phyloP scores from a whole-genome alignment of 2,888 invertebrate species.

The Ommatoiulus sabulosus region DNA sequence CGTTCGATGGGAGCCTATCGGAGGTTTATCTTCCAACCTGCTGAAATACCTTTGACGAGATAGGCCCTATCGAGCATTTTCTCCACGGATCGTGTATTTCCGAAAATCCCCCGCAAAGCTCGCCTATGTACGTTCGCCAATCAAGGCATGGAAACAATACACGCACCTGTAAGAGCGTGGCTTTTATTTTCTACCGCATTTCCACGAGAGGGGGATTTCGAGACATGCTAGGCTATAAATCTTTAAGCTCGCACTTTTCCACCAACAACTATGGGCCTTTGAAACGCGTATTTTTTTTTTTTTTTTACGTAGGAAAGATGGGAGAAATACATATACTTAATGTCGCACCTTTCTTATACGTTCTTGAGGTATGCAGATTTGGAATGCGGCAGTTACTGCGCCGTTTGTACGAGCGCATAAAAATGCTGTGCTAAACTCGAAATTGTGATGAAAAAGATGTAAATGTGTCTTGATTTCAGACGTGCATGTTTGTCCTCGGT shows the following conservation, averaged over 20 bases:
- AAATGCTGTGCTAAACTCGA: too few species aligned
- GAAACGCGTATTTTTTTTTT: too few species aligned
- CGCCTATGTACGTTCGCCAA: background rate
- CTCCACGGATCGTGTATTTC: background rate
- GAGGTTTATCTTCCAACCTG: background rate
- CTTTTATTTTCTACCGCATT: background rate
- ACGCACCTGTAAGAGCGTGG: background rate
- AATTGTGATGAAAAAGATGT: too few species aligned
- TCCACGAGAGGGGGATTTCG: background rate
- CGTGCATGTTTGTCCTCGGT: too few species aligned
- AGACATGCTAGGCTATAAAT: background rate
- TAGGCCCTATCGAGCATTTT: background rate
- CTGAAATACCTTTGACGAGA: background rate
- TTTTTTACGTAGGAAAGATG: too few species aligned
- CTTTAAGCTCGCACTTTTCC: background rate
- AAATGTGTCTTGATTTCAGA: too few species aligned
- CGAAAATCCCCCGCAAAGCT: conserved; percentile 10
- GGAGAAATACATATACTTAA: too few species aligned
- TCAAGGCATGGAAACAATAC: background rate
- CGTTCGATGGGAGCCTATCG: background rate
- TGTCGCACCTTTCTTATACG: too few species aligned
- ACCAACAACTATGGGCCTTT: too few species aligned
- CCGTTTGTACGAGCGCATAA: too few species aligned
- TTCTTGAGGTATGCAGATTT: too few species aligned
- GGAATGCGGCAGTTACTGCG: too few species aligned